Conservation (phyloP, 2,797 vertebrate species). For the Sebastes matsubarae region DNA sequence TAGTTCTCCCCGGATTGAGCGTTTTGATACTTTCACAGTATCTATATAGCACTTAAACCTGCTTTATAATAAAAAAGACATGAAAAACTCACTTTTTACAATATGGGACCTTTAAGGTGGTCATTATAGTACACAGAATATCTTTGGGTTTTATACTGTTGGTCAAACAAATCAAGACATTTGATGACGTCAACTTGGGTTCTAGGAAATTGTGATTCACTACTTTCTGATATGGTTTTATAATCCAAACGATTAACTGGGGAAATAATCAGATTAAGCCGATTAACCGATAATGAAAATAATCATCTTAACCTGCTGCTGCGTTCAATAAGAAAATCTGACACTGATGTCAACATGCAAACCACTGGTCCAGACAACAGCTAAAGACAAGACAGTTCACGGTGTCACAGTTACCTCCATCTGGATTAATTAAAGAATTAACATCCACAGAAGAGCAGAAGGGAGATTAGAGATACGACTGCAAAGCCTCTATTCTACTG, state of each 20-base stretch:
- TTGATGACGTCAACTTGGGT: too few relatives aligned
- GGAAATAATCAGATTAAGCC: neutral
- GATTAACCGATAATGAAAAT: neutral
- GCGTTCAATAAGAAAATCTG: neutral
- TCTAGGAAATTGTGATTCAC: neutral
- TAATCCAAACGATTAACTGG: neutral
- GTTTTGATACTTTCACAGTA: too few relatives aligned
- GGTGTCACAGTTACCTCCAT: neutral
- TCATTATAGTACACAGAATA: neutral
- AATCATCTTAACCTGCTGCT: neutral
- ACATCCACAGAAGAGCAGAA: neutral
- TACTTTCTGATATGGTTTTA: neutral
- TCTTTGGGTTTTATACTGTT: neutral
- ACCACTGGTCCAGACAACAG: neutral
- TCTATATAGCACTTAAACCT: too few relatives aligned
- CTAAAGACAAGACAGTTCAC: neutral
- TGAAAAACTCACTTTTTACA: too few relatives aligned
- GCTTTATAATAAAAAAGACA: too few relatives aligned
- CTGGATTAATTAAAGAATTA: neutral
- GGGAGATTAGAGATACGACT: neutral
- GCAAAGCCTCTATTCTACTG: neutral
- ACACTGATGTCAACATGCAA: too few relatives aligned
- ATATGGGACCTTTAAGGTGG: too few relatives aligned
- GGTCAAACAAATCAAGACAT: neutral
- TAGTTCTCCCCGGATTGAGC: accelerated